phyloP scores from a whole-genome alignment of 2,888 invertebrate species.

The Hoplodrina ambigua region DNA sequence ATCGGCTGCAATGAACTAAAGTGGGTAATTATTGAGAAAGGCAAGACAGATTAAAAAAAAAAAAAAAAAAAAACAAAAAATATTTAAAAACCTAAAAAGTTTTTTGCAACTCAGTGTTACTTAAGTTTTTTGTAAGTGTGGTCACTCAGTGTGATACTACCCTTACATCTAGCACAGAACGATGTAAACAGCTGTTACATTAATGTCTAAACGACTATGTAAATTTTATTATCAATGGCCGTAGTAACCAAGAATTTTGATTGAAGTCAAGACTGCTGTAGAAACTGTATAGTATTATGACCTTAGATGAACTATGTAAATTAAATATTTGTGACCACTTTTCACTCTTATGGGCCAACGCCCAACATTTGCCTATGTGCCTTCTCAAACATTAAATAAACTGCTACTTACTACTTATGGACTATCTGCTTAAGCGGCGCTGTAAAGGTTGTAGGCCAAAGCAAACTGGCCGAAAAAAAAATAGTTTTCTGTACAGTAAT shows the following conservation, averaged over 20 bases:
- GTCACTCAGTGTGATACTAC: slow-evolving; percentile 10
- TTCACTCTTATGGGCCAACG: background rate
- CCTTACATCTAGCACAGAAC: slow-evolving; percentile 40
- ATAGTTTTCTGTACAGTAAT: too few relatives aligned
- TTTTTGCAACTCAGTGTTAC: too few relatives aligned
- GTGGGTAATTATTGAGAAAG: too few relatives aligned
- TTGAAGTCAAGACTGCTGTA: slow-evolving; percentile 33
- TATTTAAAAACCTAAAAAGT: too few relatives aligned
- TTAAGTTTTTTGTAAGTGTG: too few relatives aligned
- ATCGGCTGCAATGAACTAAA: too few relatives aligned
- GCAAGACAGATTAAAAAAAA: too few relatives aligned
- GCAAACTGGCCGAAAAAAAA: too few relatives aligned
- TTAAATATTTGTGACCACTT: background rate
- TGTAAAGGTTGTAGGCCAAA: too few relatives aligned
- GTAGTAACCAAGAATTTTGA: slow-evolving; percentile 33
- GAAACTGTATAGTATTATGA: slow-evolving; percentile 9
- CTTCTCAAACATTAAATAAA: background rate
- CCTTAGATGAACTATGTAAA: background rate
- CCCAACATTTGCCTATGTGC: background rate
- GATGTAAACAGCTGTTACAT: slow-evolving; percentile 55
- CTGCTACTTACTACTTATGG: background rate
- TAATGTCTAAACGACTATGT: slow-evolving; percentile 51
- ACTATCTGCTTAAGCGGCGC: background rate
- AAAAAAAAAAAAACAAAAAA: too few relatives aligned
- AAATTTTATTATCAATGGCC: slow-evolving; percentile 49